phyloP scores from a whole-genome alignment of 2,113 vertebrate species.

The Catharus minimus region DNA sequence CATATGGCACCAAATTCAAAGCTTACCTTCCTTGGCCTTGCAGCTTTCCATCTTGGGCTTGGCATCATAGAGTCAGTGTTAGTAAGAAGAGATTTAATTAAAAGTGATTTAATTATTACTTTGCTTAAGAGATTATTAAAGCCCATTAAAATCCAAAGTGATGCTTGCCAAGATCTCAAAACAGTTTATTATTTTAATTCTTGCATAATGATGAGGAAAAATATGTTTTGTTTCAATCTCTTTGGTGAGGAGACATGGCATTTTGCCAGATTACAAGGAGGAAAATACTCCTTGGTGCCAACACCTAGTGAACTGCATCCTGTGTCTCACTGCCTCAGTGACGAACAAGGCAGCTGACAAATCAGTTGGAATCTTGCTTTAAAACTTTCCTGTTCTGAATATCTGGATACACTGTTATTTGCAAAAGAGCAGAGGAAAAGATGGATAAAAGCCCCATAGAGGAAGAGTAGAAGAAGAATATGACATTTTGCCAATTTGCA shows the following conservation, averaged over 20 bases:
- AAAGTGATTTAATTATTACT: background rate
- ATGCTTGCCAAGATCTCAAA: background rate
- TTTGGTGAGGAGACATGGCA: background rate
- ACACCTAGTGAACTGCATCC: background rate
- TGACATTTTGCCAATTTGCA: background rate
- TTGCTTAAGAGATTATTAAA: background rate
- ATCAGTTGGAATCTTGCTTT: background rate
- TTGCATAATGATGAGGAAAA: slow-evolving; percentile 12
- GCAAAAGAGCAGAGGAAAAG: slow-evolving; percentile 16
- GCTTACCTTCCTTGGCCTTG: background rate
- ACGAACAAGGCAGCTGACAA: background rate
- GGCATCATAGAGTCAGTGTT: background rate
- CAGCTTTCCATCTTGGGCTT: background rate
- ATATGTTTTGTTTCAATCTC: slow-evolving; percentile 25
- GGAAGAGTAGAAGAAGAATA: background rate
- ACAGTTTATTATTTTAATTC: slow-evolving; percentile 24
- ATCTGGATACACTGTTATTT: background rate
- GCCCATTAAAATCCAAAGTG: background rate
- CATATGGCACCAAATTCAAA: background rate
- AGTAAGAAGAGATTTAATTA: background rate
- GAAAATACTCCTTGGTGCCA: slow-evolving; percentile 17
- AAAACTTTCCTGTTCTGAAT: slow-evolving; percentile 5
- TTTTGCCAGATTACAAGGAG: background rate
- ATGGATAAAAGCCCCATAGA: background rate
- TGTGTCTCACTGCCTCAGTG: background rate